These are phyloP conservation scores for Triplophysa rosa DNA, from an alignment of 2,113 vertebrate genomes.

Conservation along the genomic window DNA sequence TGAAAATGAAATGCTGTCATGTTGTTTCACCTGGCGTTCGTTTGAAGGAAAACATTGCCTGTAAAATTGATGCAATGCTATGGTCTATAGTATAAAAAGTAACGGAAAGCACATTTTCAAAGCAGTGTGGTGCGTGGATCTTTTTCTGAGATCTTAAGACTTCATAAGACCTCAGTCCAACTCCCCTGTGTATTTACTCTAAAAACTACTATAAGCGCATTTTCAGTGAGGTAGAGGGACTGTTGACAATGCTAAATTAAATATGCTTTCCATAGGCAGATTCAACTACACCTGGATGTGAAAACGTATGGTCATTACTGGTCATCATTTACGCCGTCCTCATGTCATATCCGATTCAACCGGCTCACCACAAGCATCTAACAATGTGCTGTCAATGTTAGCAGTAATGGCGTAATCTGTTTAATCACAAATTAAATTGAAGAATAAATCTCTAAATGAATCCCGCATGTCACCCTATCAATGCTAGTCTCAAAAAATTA, in stretches of 20 bases:
- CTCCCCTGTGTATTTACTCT: constrained; percentile 1
- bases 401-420: too few relatives aligned
- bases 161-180: background rate
- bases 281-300: constrained; percentile 10
- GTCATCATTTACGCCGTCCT: background rate
- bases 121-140: background rate
- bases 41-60: background rate
- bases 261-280: constrained; percentile 32
- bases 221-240: background rate
- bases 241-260: constrained; percentile 34
- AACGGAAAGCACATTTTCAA: background rate
- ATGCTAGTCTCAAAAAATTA: constrained; percentile 5
- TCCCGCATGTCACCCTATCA: background rate
- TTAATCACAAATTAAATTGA: too few relatives aligned
- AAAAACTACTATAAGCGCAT: constrained; percentile 12
- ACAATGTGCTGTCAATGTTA: background rate
- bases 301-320: background rate
- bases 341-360: background rate
- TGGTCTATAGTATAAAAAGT: background rate
- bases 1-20: too few relatives aligned
- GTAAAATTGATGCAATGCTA: background rate
- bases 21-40: background rate
- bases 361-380: background rate
- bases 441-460: background rate
- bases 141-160: background rate